These are phyloP conservation scores for Neelides folsomi DNA, from an alignment of 2,888 invertebrate species.

Conservation along the genomic window DNA sequence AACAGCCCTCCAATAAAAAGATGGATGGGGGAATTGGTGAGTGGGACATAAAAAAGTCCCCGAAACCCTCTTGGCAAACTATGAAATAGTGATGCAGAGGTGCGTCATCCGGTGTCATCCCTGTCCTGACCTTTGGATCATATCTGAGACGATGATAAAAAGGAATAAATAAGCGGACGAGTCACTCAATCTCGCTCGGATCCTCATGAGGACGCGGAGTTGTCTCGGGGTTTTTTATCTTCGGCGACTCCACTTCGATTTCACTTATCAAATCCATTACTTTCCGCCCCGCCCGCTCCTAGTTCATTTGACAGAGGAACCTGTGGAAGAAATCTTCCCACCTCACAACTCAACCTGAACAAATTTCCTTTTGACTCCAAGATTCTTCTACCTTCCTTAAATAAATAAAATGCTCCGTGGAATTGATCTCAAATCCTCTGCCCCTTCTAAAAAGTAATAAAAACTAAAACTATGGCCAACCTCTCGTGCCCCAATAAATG, in stretches of 20 bases:
- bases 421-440: not conserved
- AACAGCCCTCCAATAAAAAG: too few species aligned
- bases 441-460: too few species aligned
- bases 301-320: not conserved
- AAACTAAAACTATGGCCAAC: too few species aligned
- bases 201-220: too few species aligned
- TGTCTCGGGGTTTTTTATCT: not conserved
- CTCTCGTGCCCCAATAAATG: too few species aligned
- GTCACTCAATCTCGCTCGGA: too few species aligned
- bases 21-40: too few species aligned
- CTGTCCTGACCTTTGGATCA: too few species aligned
- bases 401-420: not conserved
- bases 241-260: constrained; percentile 1
- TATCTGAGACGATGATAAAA: too few species aligned
- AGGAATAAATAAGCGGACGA: too few species aligned
- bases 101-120: too few species aligned
- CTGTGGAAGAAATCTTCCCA: not conserved
- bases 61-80: constrained; percentile 4
- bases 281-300: not conserved
- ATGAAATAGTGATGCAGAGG: too few species aligned
- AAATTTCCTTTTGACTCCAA: not conserved
- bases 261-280: constrained; percentile 6
- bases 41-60: not conserved
- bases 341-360: not conserved
- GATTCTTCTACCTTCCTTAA: not conserved